These are phyloP conservation scores for Acleris cristana DNA, from an alignment of 2,888 invertebrate genomes.

Conservation along the genomic window DNA sequence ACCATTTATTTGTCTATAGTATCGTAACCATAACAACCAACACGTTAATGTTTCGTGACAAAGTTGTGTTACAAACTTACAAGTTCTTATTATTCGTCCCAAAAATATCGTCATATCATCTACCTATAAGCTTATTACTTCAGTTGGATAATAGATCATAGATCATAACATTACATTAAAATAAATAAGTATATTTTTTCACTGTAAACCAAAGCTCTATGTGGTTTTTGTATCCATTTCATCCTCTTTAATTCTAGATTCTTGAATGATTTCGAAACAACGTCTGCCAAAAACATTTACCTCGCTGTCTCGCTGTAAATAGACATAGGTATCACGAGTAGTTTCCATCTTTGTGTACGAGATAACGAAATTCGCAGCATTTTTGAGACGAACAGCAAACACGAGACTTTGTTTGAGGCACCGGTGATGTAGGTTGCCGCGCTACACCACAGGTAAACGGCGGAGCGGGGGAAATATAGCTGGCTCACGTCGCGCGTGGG, in stretches of 20 bases:
- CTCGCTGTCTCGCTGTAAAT: constrained; percentile 1
- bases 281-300: constrained; percentile 2
- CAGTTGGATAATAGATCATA: too few species aligned
- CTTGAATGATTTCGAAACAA: constrained; percentile 4
- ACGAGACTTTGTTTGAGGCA: constrained; percentile 68
- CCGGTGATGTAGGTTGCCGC: constrained; percentile 75
- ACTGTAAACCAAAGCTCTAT: background rate
- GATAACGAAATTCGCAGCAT: constrained; percentile 62
- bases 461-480: constrained; percentile 46
- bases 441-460: constrained; percentile 71
- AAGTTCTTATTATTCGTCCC: too few species aligned
- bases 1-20: too few species aligned
- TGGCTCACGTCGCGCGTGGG: constrained; percentile 52
- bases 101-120: too few species aligned
- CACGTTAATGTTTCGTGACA: too few species aligned
- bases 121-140: too few species aligned
- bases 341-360: constrained; percentile 27
- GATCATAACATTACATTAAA: too few species aligned
- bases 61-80: too few species aligned
- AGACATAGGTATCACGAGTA: background rate
- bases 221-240: background rate
- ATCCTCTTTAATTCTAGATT: background rate
- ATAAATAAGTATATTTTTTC: too few species aligned
- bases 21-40: too few species aligned
- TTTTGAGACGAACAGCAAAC: constrained; percentile 66